A percentile compares a stretch with the other conserved stretches of the same genome.
These are phyloP conservation scores for Ondatra zibethicus DNA, from an alignment of 2,113 vertebrate species.

Conservation along the genomic window DNA sequence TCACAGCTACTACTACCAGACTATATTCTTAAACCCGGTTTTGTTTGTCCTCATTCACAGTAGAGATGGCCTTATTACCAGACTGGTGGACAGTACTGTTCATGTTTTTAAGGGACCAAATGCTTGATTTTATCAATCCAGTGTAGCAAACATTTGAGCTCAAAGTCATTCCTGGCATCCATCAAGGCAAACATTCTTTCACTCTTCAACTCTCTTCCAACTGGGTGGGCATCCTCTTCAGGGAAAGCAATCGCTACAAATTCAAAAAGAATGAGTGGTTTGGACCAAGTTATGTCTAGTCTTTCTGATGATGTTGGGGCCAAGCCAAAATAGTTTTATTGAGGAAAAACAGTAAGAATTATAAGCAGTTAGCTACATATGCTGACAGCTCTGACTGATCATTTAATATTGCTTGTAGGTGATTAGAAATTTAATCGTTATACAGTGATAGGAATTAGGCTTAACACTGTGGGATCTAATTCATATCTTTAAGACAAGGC, in stretches of 20 bases:
- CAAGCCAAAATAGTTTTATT: conserved; percentile 64
- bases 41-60: conserved; percentile 13
- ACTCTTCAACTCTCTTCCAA: conserved; percentile 14
- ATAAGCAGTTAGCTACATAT: conserved; percentile 22
- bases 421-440: conserved; percentile 10
- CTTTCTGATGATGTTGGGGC: conserved; percentile 55
- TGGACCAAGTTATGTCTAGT: conserved; percentile 51
- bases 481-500: not conserved
- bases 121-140: conserved; percentile 1
- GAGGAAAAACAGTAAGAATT: conserved; percentile 50
- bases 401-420: not conserved
- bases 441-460: not conserved
- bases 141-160: not conserved
- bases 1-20: not conserved
- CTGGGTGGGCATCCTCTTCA: conserved; percentile 60
- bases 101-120: conserved; percentile 41
- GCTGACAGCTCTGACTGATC: not conserved
- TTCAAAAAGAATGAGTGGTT: conserved; percentile 61
- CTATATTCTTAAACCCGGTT: not conserved
- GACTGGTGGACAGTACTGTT: not conserved
- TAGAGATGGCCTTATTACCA: not conserved
- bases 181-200: conserved; percentile 35
- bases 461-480: not conserved
- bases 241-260: conserved; percentile 61
- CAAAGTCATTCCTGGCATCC: conserved; percentile 42